A percentile compares a stretch with the other conserved stretches of the same genome.
Evolutionary conservation across 1,140 invertebrate species (phyloP).

Genomic region (Papilio helenus): DNA sequence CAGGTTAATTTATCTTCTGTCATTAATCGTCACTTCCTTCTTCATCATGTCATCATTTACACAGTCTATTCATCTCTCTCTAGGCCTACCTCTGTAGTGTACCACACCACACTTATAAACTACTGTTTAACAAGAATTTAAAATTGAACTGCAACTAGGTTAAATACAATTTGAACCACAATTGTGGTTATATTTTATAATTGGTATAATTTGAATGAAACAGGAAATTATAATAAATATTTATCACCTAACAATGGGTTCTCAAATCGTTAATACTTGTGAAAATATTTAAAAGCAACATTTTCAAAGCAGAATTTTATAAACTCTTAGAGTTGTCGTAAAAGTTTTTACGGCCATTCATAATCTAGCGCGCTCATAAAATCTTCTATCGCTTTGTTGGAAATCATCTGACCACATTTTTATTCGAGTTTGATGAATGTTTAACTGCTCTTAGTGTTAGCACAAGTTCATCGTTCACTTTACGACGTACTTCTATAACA

Average conservation of each 20-base stretch:
- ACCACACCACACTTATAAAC: too few species aligned
- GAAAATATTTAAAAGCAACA: not conserved
- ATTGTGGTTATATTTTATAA: too few species aligned
- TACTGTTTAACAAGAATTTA: too few species aligned
- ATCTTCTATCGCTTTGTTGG: slow-evolving; percentile 48
- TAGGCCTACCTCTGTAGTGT: too few species aligned
- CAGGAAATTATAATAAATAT: too few species aligned
- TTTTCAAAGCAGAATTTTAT: slow-evolving; percentile 10
- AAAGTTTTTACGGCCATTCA: slow-evolving; percentile 53
- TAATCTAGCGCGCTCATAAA: slow-evolving; percentile 48
- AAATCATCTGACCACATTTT: slow-evolving; percentile 52
- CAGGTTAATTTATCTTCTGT: too few species aligned
- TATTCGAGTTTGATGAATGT: slow-evolving; percentile 51
- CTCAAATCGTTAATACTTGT: not conserved
- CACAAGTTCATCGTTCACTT: slow-evolving; percentile 33
- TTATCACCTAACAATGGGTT: not conserved
- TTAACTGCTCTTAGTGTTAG: slow-evolving; percentile 46
- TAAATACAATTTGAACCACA: too few species aligned
- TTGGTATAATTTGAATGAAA: too few species aligned
- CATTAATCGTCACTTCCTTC: too few species aligned
- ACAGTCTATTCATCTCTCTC: too few species aligned
- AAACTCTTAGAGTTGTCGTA: slow-evolving; percentile 47
- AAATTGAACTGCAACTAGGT: too few species aligned
- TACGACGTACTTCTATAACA: slow-evolving; percentile 43
- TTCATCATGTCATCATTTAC: too few species aligned